Evolutionary conservation across 2,113 vertebrate genomes (phyloP).

Genomic region (Corythornis cristatus): DNA sequence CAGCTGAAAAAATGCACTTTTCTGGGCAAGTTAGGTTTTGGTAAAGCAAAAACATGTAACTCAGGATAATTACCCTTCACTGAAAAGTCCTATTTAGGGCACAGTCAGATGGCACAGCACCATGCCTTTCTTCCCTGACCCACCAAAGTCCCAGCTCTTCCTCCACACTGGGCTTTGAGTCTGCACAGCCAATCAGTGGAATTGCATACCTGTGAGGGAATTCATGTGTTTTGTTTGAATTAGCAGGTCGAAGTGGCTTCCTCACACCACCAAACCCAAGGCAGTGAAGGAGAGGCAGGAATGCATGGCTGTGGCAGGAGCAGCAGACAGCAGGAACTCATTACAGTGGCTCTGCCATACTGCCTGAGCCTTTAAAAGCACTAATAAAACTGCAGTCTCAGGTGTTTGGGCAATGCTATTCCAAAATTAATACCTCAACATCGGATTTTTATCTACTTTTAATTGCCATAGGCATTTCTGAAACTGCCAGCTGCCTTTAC

Average conservation of each 20-base stretch:
- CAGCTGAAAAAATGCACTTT: background rate
- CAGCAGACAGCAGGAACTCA: background rate
- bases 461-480: background rate
- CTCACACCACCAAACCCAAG: background rate
- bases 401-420: background rate
- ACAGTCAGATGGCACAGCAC: background rate
- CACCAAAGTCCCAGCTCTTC: background rate
- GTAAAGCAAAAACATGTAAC: background rate
- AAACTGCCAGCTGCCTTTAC: slow-evolving; percentile 2
- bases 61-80: background rate
- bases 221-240: background rate
- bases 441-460: background rate
- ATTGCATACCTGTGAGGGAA: background rate
- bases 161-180: background rate
- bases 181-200: background rate
- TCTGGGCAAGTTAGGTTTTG: background rate
- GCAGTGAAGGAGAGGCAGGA: background rate
- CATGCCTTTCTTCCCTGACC: background rate
- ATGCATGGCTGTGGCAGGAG: background rate
- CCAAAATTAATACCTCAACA: background rate
- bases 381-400: background rate
- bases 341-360: background rate
- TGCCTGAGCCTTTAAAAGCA: background rate
- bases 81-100: background rate
- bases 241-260: background rate